phyloP scores from a whole-genome alignment of 2,797 vertebrate species.

The Lacerta viridis region DNA sequence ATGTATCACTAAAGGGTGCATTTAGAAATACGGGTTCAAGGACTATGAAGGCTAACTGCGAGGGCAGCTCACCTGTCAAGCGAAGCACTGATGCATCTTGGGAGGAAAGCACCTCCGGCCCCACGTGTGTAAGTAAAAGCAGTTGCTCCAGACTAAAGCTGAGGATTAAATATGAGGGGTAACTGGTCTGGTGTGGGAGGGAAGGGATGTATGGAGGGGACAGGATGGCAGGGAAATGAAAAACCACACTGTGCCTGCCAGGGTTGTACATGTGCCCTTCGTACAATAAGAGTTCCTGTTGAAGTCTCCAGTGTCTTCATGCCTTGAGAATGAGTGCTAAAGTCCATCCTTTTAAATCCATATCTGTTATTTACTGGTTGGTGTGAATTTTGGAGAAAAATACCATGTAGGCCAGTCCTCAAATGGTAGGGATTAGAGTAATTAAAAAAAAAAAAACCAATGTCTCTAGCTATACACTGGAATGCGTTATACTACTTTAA shows the following conservation, averaged over 20 bases:
- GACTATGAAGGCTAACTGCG: background rate
- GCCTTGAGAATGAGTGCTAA: slow-evolving; percentile 73
- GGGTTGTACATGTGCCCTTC: slow-evolving; percentile 67
- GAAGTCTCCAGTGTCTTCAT: slow-evolving; percentile 77
- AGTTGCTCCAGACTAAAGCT: slow-evolving; percentile 36
- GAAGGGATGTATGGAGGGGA: slow-evolving; percentile 41
- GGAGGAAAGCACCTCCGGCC: background rate
- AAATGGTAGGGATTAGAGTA: slow-evolving; percentile 74
- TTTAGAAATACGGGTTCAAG: slow-evolving; percentile 39
- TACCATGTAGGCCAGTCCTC: slow-evolving; percentile 66
- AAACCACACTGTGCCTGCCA: slow-evolving; percentile 74
- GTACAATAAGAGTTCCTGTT: slow-evolving; percentile 47
- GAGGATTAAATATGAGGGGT: slow-evolving; percentile 49
- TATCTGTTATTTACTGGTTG: slow-evolving; percentile 69
- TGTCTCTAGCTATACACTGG: slow-evolving; percentile 88
- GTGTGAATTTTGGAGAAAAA: slow-evolving; percentile 61
- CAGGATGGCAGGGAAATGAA: slow-evolving; percentile 73
- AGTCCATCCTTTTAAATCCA: slow-evolving; percentile 68
- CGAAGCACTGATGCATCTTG: background rate
- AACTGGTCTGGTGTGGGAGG: slow-evolving; percentile 16
- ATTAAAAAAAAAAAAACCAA: slow-evolving; percentile 55
- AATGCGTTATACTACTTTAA: slow-evolving; percentile 90
- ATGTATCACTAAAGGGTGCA: background rate
- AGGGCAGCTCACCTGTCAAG: background rate
- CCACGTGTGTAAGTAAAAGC: background rate